Evolutionary conservation across 2,113 vertebrate genomes (phyloP), one percentile per base, ranked within the genome.

Genomic region (Takifugu flavidus): DNA sequence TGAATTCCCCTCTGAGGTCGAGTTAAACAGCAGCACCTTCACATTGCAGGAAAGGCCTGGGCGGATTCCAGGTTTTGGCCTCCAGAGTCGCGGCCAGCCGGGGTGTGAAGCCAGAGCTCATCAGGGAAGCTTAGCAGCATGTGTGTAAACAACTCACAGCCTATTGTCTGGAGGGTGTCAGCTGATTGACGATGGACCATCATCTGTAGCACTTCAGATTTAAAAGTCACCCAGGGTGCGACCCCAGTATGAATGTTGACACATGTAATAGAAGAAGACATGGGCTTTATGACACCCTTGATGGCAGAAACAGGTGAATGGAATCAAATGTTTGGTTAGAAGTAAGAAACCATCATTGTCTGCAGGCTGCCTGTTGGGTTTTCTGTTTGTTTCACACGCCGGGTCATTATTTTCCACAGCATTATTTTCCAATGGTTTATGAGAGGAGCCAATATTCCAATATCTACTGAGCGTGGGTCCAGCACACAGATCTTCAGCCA

Each of bases 61-160:
- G 65, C 72, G 75, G 78, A 78, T 70, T 80, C 58, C 13, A 54
- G 69, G 46, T 62, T 57, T 61, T 20, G 20, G 64, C 56, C 49
- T 53, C 46, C 55, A 39, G 65, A 55, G 57, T 62, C 47, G 15
- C 56, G 79, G 43, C 28, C 43, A 65, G 65, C 49, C 70, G 42
- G 56, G 39, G 71, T 69, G 72, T 63, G 63, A 80, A 82, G 68
- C 72, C 66, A 67, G 61, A 67, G 62, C 52, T 61, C 67, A 68
- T 83, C 74, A 82, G 28, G 12, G 63, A 47, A 51, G 67, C 77
- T 80, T 69, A 80, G 59, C 59, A 62, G 61, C 71, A 71, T 49
- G 20, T 64, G 60, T 72, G 62, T 50, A 34, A 59, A 68, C 57
- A 52, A n/a, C 26, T n/a, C 63, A 52, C 46, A 56, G 55, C 28